Evolutionary conservation across 2,888 invertebrate genomes (phyloP).

Genomic region (Himalopsyche kuldschensis): DNA sequence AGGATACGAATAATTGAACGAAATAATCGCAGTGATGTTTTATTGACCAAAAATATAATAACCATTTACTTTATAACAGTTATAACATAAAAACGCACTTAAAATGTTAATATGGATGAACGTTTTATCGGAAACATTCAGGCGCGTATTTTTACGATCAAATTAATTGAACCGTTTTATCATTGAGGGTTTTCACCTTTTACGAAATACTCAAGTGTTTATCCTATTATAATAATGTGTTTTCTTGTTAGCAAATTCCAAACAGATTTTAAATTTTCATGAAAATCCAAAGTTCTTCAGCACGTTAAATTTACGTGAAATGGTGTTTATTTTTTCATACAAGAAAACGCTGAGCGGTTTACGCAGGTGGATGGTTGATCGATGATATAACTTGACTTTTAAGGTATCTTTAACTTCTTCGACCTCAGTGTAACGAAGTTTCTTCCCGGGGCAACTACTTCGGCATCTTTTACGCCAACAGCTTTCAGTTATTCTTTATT

Average conservation of each 20-base stretch:
- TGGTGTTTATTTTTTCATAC: slow-evolving; percentile 36
- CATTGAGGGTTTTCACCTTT: not conserved
- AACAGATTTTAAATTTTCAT: slow-evolving; percentile 9
- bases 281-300: slow-evolving; percentile 7
- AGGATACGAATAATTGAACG: not conserved
- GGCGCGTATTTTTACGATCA: not conserved
- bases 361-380: slow-evolving; percentile 35
- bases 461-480: not conserved
- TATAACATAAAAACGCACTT: not conserved
- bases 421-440: not conserved
- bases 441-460: not conserved
- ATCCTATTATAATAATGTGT: not conserved
- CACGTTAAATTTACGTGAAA: slow-evolving; percentile 33
- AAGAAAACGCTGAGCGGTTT: not conserved
- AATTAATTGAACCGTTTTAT: slow-evolving; percentile 1
- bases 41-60: not conserved
- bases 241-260: slow-evolving; percentile 9
- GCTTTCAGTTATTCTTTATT: not conserved
- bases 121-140: not conserved
- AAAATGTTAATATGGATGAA: not conserved
- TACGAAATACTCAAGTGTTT: not conserved
- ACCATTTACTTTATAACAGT: not conserved
- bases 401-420: not conserved
- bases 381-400: slow-evolving; percentile 32
- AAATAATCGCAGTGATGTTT: not conserved